Conservation (phyloP, 2,113 vertebrate species). For the Probosciger aterrimus region DNA sequence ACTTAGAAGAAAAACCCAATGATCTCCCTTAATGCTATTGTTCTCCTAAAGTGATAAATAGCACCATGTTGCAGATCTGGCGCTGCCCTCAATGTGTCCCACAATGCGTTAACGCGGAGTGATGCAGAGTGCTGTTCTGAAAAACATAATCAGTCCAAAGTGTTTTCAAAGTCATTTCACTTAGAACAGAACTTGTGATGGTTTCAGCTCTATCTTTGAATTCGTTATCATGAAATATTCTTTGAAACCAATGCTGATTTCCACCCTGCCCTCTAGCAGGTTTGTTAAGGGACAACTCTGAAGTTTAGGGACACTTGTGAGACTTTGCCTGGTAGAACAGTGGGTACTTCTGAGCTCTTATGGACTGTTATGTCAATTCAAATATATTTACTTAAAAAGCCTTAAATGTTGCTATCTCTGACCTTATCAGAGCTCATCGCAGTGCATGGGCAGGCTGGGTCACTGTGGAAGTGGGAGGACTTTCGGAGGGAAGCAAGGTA, state of each 20-base stretch:
- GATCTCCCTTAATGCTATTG: constrained; percentile 28
- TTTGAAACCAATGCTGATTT: not conserved
- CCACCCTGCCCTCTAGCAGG: not conserved
- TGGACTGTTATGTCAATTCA: not conserved
- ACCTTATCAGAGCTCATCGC: not conserved
- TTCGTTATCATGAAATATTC: not conserved
- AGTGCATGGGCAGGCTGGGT: not conserved
- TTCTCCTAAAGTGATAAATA: constrained; percentile 26
- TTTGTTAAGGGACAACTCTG: not conserved
- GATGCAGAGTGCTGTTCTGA: not conserved
- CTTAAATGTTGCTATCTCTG: not conserved
- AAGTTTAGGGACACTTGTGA: not conserved
- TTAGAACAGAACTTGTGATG: not conserved
- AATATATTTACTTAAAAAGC: not conserved
- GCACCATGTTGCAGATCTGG: not conserved
- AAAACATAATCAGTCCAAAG: not conserved
- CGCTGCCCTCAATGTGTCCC: constrained; percentile 28
- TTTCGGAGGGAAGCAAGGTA: not conserved
- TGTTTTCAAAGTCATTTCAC: constrained; percentile 15
- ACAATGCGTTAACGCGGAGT: not conserved
- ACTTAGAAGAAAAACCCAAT: not conserved
- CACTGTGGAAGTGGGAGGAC: accelerated
- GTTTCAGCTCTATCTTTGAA: not conserved
- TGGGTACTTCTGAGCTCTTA: not conserved
- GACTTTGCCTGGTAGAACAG: not conserved